Conservation (phyloP, 2,113 vertebrate genomes). For the Columba livia region DNA sequence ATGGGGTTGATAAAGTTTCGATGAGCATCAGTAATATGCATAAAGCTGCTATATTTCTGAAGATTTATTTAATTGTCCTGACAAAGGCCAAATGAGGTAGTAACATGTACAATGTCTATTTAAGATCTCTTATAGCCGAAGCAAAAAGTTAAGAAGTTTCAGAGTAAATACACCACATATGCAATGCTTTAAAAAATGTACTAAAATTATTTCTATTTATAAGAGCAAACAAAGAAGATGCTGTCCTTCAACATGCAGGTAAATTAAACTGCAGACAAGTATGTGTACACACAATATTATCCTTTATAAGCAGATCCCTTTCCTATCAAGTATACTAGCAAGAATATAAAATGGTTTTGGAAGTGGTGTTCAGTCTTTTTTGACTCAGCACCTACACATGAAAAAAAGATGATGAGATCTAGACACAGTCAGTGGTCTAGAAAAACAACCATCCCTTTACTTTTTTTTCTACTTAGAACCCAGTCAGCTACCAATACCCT, state of each 20-base stretch:
- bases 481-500: neutral
- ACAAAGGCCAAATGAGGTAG: neutral
- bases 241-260: constrained; percentile 31
- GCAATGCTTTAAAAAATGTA: neutral
- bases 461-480: neutral
- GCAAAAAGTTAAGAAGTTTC: neutral
- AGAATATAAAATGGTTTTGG: neutral
- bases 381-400: neutral
- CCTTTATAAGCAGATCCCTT: constrained; percentile 13
- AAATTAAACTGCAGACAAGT: neutral
- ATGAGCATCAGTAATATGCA: constrained; percentile 27
- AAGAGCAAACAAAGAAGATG: constrained; percentile 1
- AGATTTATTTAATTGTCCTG: neutral
- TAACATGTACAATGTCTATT: neutral
- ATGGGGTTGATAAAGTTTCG: constrained; percentile 67
- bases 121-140: constrained; percentile 12
- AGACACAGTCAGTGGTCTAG: neutral
- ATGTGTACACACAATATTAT: neutral
- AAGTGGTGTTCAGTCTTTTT: neutral
- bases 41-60: neutral
- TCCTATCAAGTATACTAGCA: neutral
- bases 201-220: neutral
- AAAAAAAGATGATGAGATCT: neutral
- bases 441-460: neutral
- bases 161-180: neutral